A percentile compares a stretch with the other conserved stretches of the same genome.
phyloP scores from a whole-genome alignment of 1,140 invertebrate species.

The Drosophila lowei region DNA sequence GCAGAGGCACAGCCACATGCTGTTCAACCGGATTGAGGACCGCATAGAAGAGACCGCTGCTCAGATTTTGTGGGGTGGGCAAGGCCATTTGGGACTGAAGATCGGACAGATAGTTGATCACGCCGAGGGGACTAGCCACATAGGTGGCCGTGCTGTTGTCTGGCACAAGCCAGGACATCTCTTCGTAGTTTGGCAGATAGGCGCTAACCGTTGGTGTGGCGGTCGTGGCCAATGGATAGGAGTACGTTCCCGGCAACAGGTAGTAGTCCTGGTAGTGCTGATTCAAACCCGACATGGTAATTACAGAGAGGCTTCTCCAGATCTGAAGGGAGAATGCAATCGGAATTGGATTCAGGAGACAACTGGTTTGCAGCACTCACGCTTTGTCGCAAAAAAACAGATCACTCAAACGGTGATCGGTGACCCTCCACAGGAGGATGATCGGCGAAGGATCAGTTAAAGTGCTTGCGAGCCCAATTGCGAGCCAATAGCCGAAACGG shows the following conservation, averaged over 20 bases:
- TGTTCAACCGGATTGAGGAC: not conserved
- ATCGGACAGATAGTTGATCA: slow-evolving; percentile 40
- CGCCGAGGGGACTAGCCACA: slow-evolving; percentile 21
- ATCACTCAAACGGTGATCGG: not conserved
- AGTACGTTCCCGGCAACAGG: slow-evolving; percentile 44
- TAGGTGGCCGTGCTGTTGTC: slow-evolving; percentile 18
- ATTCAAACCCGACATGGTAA: slow-evolving; percentile 33
- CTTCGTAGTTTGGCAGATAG: slow-evolving; percentile 6
- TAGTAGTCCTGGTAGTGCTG: slow-evolving; percentile 28
- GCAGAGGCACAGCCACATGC: no score
- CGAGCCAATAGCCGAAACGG: slow-evolving; percentile 10
- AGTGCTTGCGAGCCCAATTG: no score
- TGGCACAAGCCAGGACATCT: slow-evolving; percentile 13
- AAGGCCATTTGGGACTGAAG: slow-evolving; percentile 40
- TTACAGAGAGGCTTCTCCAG: not conserved
- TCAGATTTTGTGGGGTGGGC: not conserved
- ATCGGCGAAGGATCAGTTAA: no score
- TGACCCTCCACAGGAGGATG: not conserved
- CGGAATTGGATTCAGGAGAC: not conserved
- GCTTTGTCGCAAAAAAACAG: not conserved
- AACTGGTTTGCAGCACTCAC: no score
- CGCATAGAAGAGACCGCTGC: slow-evolving; percentile 5
- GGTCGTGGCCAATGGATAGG: slow-evolving; percentile 22
- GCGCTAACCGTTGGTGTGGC: not conserved
- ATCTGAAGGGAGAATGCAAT: no score